Evolutionary conservation across 2,888 invertebrate species (phyloP).

Genomic region (Melanophora roralis): DNA sequence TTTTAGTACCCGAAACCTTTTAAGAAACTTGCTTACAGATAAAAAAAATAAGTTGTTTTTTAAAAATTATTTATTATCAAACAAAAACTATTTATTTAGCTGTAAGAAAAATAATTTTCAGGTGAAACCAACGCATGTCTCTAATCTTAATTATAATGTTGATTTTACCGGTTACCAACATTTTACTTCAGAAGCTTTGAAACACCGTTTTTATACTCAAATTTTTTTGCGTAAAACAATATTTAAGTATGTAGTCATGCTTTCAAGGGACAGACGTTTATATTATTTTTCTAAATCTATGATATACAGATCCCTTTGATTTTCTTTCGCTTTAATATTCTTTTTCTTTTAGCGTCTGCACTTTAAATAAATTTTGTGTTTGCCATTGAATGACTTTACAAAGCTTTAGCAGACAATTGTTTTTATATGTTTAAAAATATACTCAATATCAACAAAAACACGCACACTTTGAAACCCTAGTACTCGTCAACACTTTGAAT

Average conservation of each 20-base stretch:
- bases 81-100: too few species aligned
- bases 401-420: conserved; percentile 51
- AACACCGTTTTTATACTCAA: too few species aligned
- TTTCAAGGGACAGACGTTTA: neutral
- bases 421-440: conserved; percentile 19
- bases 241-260: neutral
- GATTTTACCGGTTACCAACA: too few species aligned
- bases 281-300: neutral
- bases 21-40: too few species aligned
- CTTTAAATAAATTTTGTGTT: conserved; percentile 29
- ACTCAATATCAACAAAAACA: neutral
- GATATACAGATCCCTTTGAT: neutral
- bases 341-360: neutral
- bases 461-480: neutral
- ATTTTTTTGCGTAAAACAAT: too few species aligned
- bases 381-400: conserved; percentile 46
- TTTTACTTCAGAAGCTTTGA: too few species aligned
- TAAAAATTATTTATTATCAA: too few species aligned
- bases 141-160: too few species aligned
- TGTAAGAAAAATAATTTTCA: too few species aligned
- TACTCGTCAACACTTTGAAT: neutral
- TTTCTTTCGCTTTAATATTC: neutral
- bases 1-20: too few species aligned
- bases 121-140: too few species aligned
- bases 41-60: too few species aligned